phyloP scores from a whole-genome alignment of 2,113 vertebrate species.

The Deroptyus accipitrinus region DNA sequence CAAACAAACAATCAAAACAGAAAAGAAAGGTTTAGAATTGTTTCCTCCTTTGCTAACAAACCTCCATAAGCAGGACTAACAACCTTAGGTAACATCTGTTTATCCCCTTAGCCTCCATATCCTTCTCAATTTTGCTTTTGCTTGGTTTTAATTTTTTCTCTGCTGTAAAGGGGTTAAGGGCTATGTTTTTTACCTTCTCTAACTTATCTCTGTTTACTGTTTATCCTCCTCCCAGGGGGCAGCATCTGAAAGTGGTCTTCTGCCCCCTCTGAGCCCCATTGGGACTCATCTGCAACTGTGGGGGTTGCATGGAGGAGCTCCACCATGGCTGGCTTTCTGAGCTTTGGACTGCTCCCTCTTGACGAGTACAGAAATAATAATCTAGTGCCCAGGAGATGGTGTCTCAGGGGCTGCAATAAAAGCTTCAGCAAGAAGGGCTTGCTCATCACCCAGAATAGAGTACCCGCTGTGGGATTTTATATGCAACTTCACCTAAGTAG shows the following conservation, averaged over 20 bases:
- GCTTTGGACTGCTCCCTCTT: not conserved
- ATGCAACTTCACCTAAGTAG: rapidly evolving
- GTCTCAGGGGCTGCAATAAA: not conserved
- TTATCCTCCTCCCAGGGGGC: not conserved
- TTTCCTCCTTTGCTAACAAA: not conserved
- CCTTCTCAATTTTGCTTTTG: not conserved
- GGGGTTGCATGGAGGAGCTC: not conserved
- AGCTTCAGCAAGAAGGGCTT: not conserved
- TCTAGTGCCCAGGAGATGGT: not conserved
- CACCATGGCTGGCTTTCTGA: not conserved
- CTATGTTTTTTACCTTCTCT: not conserved
- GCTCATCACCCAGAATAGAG: not conserved
- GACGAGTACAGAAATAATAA: not conserved
- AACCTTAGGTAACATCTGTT: not conserved
- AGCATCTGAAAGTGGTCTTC: not conserved
- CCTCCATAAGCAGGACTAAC: not conserved
- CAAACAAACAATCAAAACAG: not conserved
- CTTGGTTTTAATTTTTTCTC: not conserved
- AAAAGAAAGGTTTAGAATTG: not conserved
- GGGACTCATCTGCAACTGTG: not conserved
- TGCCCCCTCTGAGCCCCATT: not conserved
- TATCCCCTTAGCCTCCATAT: not conserved
- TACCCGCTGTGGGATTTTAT: not conserved
- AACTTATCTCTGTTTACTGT: not conserved
- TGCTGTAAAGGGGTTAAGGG: not conserved